A percentile compares a stretch with the other conserved stretches of the same genome.
Evolutionary conservation across 2,113 vertebrate species (phyloP).

Genomic region (Talpa occidentalis): DNA sequence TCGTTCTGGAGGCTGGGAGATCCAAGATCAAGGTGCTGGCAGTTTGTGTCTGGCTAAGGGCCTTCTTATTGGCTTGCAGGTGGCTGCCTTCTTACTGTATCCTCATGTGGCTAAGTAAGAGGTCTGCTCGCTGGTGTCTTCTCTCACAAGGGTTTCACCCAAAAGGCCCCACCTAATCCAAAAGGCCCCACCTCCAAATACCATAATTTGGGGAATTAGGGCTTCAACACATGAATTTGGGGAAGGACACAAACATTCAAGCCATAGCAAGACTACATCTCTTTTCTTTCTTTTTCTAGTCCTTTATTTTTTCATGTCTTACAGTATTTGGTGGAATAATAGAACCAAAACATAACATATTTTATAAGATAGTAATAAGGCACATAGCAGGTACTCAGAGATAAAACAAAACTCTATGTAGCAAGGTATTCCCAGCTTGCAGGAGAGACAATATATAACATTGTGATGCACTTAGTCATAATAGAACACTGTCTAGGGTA

Average conservation of each 20-base stretch:
- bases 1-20: background rate
- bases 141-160: background rate
- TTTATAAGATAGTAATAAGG: background rate
- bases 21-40: background rate
- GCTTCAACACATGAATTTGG: background rate
- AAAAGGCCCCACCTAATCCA: background rate
- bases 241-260: background rate
- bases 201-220: background rate
- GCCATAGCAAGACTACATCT: background rate
- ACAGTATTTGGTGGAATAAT: background rate
- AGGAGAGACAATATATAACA: background rate
- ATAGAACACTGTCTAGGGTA: background rate
- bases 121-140: background rate
- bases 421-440: background rate
- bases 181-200: background rate
- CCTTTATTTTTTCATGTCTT: background rate
- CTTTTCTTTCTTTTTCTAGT: background rate
- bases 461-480: background rate
- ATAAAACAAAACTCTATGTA: background rate
- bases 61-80: background rate
- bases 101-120: background rate
- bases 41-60: background rate
- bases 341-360: background rate
- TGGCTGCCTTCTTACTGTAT: background rate
- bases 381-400: background rate